Base-by-base conservation (phyloP, 2,888 invertebrate species). In the Eupithecia abbreviata region DNA sequence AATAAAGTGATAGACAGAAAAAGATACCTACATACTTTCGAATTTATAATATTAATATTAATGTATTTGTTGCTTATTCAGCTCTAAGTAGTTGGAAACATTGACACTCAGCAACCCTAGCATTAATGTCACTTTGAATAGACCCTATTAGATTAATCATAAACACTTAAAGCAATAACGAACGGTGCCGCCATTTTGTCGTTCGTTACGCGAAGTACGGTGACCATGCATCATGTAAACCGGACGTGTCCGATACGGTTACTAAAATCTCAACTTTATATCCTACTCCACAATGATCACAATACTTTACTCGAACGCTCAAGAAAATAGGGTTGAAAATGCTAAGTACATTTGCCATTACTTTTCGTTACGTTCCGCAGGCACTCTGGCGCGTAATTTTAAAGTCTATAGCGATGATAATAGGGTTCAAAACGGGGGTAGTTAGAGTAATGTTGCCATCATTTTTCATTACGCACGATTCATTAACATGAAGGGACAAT, bases 391-490 rank as follows among this genome's bases (percentile, higher is more conserved):
- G 4, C 70, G 30, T 51, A 18, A 78, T 30, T 74, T 70, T 72
- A 43, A 43, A 74, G 13, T 47, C n/a, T 78, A 72, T 43, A 1
- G 1, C 5, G 4, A 68, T 45, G 13, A 55, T 6, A 42, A 72
- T 72, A 78, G 55, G 84, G 85, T 84, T 84, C 83, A 66, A 72
- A 62, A 70, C 70, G 30, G 42, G 43, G 45, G 69, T 62, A 18
- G 43, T 49, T 70, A 47, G 49, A 65, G 69, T 72, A 73, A 71
- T 77, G 76, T 74, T 84, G 84, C 91, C 90, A 93, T 93, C 89
- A 93, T 92, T 94, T 94, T 93, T 93, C 93, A 94, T 94, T 93
- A 93, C 89, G 84, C 89, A 89, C 93, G 93, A 92, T 93, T 93
- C 94, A 94, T 94, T 93, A 93, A 91, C 92, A 91, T 90, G 89